Percentiles rank a stretch among this genome's conserved stretches.
phyloP scores from a whole-genome alignment of 2,113 vertebrate species.

The Anguilla rostrata region DNA sequence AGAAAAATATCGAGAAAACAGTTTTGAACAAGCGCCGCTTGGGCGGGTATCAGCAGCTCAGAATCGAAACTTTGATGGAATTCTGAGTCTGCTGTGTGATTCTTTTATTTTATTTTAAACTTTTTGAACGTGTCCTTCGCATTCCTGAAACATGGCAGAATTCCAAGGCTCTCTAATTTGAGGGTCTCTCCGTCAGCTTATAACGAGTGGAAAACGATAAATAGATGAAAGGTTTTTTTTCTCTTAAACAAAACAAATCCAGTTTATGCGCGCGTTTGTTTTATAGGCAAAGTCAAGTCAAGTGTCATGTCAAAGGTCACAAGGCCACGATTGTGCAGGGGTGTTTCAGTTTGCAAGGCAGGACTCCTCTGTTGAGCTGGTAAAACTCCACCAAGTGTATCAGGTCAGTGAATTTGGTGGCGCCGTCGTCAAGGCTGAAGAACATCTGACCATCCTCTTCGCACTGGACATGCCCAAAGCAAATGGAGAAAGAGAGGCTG shows the following conservation, averaged over 20 bases:
- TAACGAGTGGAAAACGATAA: conserved; percentile 9
- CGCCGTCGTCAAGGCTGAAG: conserved; percentile 95
- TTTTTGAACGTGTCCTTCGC: conserved; percentile 1
- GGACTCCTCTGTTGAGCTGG: conserved; percentile 96
- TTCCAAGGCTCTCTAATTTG: conserved; percentile 17
- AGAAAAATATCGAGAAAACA: conserved; percentile 12
- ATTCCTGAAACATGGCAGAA: conserved; percentile 12
- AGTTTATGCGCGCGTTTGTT: conserved; percentile 20
- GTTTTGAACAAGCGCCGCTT: conserved; percentile 15
- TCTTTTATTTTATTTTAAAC: background rate
- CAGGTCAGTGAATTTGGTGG: conserved; percentile 97
- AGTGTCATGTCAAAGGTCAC: conserved; percentile 70
- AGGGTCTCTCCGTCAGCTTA: conserved; percentile 21
- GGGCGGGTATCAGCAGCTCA: background rate
- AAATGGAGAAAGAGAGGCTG: background rate
- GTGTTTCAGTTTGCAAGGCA: conserved; percentile 98
- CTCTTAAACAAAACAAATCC: conserved; percentile 40
- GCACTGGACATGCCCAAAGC: conserved; percentile 66
- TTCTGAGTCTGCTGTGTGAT: conserved; percentile 1
- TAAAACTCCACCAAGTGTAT: conserved; percentile 99
- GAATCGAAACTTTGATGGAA: background rate
- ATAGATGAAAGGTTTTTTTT: conserved; percentile 34
- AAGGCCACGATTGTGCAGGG: conserved; percentile 97
- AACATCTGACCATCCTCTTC: conserved; percentile 94
- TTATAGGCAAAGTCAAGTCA: conserved; percentile 56